Evolutionary conservation across 2,888 invertebrate genomes (phyloP).

Genomic region (Pimpla rufipes): DNA sequence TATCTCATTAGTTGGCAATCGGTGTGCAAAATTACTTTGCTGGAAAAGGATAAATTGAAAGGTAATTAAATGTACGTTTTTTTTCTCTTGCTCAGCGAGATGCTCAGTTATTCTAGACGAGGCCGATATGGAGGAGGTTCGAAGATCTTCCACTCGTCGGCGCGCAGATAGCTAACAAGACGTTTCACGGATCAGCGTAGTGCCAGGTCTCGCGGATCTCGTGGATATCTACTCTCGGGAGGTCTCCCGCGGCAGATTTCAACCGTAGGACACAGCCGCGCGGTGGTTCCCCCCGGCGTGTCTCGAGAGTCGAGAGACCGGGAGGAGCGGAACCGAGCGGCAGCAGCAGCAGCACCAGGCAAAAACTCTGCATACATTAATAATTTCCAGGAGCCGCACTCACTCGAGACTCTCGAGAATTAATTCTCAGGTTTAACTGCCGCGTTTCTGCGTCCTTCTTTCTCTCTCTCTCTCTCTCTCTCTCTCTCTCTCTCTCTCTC

Average conservation of each 20-base stretch:
- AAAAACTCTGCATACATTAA: conserved; percentile 83
- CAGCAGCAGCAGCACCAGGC: conserved; percentile 72
- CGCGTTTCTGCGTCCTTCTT: conserved; percentile 41
- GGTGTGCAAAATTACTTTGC: not conserved
- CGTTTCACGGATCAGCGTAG: conserved; percentile 83
- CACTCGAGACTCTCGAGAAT: conserved; percentile 72
- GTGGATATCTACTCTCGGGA: conserved; percentile 79
- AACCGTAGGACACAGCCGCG: conserved; percentile 68
- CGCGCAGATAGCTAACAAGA: conserved; percentile 80
- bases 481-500: conserved; percentile 23
- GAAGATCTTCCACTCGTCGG: conserved; percentile 74
- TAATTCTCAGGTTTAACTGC: conserved; percentile 72
- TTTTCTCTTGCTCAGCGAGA: not conserved
- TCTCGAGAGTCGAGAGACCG: conserved; percentile 73
- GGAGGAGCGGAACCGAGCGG: conserved; percentile 69
- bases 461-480: conserved; percentile 1
- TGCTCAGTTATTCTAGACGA: conserved; percentile 10
- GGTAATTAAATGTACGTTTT: not conserved
- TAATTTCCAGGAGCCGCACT: conserved; percentile 77
- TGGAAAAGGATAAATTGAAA: not conserved
- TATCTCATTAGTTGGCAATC: too few species aligned
- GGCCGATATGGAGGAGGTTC: conserved; percentile 6
- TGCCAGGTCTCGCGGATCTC: conserved; percentile 68
- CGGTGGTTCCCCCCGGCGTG: conserved; percentile 42
- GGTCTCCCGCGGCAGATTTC: conserved; percentile 78